phyloP scores from a whole-genome alignment of 1,140 invertebrate genomes.

The Ceratina calcarata region DNA sequence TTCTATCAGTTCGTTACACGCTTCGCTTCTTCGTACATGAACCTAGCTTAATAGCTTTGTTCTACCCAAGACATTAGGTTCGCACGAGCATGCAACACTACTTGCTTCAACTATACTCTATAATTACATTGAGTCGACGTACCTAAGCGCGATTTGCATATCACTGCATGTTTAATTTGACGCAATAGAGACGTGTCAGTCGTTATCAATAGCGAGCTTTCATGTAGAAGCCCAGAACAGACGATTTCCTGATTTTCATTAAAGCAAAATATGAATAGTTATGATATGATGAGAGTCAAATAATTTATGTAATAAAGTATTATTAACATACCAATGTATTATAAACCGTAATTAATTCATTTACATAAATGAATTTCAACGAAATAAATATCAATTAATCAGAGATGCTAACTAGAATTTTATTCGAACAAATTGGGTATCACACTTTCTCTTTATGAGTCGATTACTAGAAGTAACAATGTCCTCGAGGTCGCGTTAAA shows the following conservation, averaged over 20 bases:
- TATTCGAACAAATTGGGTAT: no score
- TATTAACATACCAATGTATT: no score
- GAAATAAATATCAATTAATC: no score
- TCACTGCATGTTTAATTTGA: constrained; percentile 1
- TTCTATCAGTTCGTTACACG: neutral
- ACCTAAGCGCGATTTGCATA: constrained; percentile 1
- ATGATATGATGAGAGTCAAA: no score
- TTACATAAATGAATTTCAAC: no score
- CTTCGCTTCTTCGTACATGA: neutral
- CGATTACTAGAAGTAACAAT: neutral
- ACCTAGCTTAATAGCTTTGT: neutral
- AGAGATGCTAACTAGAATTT: no score
- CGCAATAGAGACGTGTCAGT: constrained; percentile 20
- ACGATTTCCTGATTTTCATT: no score
- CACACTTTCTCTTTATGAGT: neutral
- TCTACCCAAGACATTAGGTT: neutral
- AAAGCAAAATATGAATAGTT: no score
- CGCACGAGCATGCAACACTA: neutral
- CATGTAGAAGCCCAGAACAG: neutral
- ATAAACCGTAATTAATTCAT: no score
- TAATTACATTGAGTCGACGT: constrained; percentile 2
- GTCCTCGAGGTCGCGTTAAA: neutral
- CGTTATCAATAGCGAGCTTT: constrained; percentile 5
- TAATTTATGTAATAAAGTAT: no score
- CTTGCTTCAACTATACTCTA: neutral